Evolutionary conservation across 2,888 invertebrate species (phyloP).

Genomic region (Patella caerulea): DNA sequence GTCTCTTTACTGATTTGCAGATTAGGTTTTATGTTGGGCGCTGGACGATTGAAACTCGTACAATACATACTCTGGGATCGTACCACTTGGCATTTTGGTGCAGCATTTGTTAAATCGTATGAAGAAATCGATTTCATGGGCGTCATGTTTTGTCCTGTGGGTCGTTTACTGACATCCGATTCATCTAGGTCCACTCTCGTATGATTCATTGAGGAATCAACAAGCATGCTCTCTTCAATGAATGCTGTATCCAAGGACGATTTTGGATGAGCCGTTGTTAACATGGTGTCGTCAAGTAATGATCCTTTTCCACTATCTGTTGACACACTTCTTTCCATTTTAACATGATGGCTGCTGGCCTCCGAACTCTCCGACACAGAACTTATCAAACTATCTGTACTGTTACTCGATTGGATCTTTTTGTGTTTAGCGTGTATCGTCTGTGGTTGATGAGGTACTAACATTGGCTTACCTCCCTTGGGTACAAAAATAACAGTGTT

Average conservation of each 20-base stretch:
- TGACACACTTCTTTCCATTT: conserved; percentile 48
- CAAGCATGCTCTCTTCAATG: conserved; percentile 18
- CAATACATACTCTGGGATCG: conserved; percentile 49
- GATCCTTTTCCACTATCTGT: conserved; percentile 61
- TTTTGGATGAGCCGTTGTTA: conserved; percentile 7
- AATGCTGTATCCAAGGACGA: conserved; percentile 22
- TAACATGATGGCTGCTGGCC: conserved; percentile 33
- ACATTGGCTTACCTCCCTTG: conserved; percentile 15
- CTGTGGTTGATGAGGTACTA: conserved; percentile 10
- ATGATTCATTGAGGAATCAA: conserved; percentile 12
- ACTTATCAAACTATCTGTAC: conserved; percentile 55
- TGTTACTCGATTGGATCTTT: conserved; percentile 41
- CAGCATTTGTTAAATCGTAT: background rate
- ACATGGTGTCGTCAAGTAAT: conserved; percentile 44
- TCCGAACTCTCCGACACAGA: conserved; percentile 40
- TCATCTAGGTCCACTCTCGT: background rate
- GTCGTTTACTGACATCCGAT: background rate
- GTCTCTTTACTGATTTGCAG: conserved; percentile 61
- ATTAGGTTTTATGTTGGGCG: conserved; percentile 50
- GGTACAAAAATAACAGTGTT: conserved; percentile 44
- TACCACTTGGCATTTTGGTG: conserved; percentile 25
- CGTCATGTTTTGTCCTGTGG: background rate
- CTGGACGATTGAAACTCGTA: conserved; percentile 24
- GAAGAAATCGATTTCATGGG: background rate
- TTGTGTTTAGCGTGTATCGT: background rate